Evolutionary conservation across 2,888 invertebrate species (phyloP).

Genomic region (Blastobasis lacticolella): DNA sequence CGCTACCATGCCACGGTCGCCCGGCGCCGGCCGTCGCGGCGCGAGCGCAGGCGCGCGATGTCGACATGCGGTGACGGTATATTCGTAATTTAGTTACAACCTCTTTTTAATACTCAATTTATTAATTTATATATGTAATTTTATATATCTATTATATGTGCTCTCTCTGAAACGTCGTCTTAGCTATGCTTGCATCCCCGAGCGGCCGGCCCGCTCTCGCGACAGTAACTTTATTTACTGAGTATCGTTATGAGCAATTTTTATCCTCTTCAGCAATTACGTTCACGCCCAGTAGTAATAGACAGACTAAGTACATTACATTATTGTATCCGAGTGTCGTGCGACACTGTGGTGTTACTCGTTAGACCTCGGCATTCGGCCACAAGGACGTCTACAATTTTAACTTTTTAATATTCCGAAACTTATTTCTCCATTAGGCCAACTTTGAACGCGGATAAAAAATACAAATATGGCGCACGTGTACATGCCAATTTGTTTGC

Average conservation of each 20-base stretch:
- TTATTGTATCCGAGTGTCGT: conserved; percentile 36
- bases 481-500: too few relatives aligned
- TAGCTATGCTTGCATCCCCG: conserved; percentile 16
- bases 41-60: conserved; percentile 14
- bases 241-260: conserved; percentile 17
- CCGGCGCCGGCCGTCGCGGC: conserved; percentile 8
- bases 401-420: conserved; percentile 13
- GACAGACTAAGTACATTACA: conserved; percentile 23
- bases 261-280: conserved; percentile 17
- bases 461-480: too few relatives aligned
- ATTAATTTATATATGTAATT: conserved; percentile 52
- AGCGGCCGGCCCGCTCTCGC: background rate
- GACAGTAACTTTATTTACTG: background rate
- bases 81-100: conserved; percentile 67
- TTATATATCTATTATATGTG: conserved; percentile 54
- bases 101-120: conserved; percentile 64
- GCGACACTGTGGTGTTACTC: conserved; percentile 26
- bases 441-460: conserved; percentile 26
- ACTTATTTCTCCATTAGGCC: conserved; percentile 43
- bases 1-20: conserved; percentile 54
- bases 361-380: conserved; percentile 23
- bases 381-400: background rate
- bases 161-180: conserved; percentile 54
- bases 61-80: conserved; percentile 45
- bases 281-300: conserved; percentile 11